These are phyloP conservation scores for Cyanistes caeruleus DNA, from an alignment of 2,113 vertebrate species.

Conservation along the genomic window DNA sequence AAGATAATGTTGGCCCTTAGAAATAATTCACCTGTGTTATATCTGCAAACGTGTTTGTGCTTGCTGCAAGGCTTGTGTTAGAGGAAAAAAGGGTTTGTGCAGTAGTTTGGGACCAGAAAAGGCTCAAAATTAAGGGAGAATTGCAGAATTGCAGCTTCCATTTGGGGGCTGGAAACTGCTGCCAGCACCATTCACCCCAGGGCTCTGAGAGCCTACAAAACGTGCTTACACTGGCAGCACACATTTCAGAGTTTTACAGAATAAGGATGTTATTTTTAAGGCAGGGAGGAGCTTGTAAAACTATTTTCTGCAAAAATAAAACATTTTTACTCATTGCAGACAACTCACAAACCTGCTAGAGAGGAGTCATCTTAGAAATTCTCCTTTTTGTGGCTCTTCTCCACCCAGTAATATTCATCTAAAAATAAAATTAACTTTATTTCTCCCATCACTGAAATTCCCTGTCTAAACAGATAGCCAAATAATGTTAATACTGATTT, in stretches of 20 bases:
- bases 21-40: not conserved
- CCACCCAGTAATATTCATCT: not conserved
- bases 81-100: not conserved
- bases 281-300: not conserved
- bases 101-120: not conserved
- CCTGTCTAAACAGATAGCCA: slow-evolving; percentile 39
- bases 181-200: not conserved
- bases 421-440: slow-evolving; percentile 53
- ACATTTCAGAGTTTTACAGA: not conserved
- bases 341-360: not conserved
- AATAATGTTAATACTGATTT: slow-evolving; percentile 71
- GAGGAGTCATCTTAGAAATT: not conserved
- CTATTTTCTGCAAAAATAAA: slow-evolving; percentile 26
- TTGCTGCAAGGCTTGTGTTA: not conserved
- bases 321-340: not conserved
- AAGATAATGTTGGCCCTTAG: not conserved
- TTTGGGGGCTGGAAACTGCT: not conserved
- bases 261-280: not conserved
- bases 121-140: not conserved
- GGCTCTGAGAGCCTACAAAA: not conserved
- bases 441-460: slow-evolving; percentile 60
- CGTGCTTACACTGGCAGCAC: not conserved
- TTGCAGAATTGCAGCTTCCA: not conserved
- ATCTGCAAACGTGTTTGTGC: not conserved
- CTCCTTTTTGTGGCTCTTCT: slow-evolving; percentile 14